Base-by-base conservation (phyloP, 2,888 invertebrate species). In the Maniola hyperantus region DNA sequence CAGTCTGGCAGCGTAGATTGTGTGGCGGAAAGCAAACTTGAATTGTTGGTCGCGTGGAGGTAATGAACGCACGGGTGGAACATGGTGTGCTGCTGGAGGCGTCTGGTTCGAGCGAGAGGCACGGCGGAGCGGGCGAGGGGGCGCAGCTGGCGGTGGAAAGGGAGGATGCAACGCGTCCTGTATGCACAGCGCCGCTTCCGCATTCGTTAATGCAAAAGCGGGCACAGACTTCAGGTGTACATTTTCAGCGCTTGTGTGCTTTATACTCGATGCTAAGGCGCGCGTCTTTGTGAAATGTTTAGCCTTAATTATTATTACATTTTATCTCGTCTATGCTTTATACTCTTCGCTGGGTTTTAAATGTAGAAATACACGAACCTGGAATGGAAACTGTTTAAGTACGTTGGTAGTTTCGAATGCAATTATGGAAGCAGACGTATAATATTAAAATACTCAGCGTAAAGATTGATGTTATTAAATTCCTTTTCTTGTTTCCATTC, bases 201-300 rank as follows among this genome's bases (percentile, higher is more conserved):
- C 91, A 91, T 91, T 91, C 90, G 92, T 92, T 91, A 91, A 91
- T 90, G 91, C 91, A 91, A 91, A 91, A 90, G 91, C 91, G 87
- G 83, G 88, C 84, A 84, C 87, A 89, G 89, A 88, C 90, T 91
- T 89, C 91, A 91, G 91, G 91, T 91, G 90, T 91, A 90, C 88
- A 90, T 89, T 91, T 91, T 92, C 91, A 91, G 89, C 84, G 89
- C 87, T 87, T 85, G 88, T 91, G 85, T 89, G 86, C 89, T 89
- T 88, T 88, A 87, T 87, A 89, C 87, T 87, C 79, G 81, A 85
- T 84, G 87, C 80, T 87, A 86, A 89, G 89, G 86, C 88, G 83
- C 85, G 81, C 88, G 83, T 89, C 91, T 91, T 89, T 90, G 87
- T 91, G 82, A 84, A 86, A 84, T 87, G 80, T 83, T 84, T 79